These are phyloP conservation scores for Hemibagrus wyckioides DNA, from an alignment of 2,113 vertebrate genomes.

Conservation along the genomic window DNA sequence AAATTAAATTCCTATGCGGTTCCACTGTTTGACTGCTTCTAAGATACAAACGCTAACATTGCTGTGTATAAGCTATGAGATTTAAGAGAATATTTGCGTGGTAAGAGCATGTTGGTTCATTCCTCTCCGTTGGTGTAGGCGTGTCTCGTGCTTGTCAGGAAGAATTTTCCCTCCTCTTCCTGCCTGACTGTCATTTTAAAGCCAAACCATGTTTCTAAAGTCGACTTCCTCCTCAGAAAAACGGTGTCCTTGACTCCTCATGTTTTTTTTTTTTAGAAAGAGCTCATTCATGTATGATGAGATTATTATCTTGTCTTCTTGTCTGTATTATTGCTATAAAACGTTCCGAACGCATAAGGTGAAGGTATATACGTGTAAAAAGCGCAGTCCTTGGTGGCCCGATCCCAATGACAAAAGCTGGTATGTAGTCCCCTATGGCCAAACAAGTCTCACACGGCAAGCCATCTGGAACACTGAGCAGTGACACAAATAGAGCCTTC, in stretches of 20 bases:
- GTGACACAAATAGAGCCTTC: constrained; percentile 56
- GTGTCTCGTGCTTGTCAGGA: not conserved
- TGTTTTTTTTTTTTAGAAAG: not conserved
- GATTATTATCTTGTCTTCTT: not conserved
- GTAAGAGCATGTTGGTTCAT: not conserved
- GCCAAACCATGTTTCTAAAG: not conserved
- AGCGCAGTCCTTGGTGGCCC: constrained; percentile 39
- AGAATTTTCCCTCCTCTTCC: not conserved
- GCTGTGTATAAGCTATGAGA: not conserved
- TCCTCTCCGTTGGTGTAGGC: not conserved
- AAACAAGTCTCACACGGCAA: constrained; percentile 48
- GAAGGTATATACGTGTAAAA: not conserved
- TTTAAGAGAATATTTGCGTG: not conserved
- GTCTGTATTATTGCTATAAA: not conserved
- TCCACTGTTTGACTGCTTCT: no score
- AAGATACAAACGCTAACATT: not conserved
- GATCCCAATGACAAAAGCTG: constrained; percentile 45
- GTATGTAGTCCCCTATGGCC: constrained; percentile 50
- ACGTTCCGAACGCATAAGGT: not conserved
- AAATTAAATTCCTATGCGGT: no score
- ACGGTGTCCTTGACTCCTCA: not conserved
- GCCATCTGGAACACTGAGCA: constrained; percentile 56
- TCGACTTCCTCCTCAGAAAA: not conserved
- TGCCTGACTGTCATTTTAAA: not conserved
- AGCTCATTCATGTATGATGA: not conserved